These are phyloP conservation scores for Eidolon helvum DNA, from an alignment of 2,113 vertebrate genomes.

Conservation along the genomic window DNA sequence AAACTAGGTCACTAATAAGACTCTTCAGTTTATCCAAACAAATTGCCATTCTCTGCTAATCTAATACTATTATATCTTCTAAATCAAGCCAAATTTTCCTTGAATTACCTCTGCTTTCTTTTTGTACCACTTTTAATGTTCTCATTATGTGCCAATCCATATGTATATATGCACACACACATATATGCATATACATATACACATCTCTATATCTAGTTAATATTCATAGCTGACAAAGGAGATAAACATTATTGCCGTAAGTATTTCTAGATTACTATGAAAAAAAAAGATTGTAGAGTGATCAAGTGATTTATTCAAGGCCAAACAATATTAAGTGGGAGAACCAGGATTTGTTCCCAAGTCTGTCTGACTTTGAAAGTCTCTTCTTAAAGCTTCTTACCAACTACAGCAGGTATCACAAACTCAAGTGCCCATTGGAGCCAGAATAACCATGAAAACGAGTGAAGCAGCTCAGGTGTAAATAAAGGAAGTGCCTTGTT, in stretches of 20 bases:
- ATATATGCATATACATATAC: neutral
- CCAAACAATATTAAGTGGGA: neutral
- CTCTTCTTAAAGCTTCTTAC: neutral
- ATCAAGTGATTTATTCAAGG: neutral
- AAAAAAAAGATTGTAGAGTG: neutral
- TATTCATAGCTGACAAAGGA: neutral
- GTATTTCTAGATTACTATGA: neutral
- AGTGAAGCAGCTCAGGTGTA: neutral
- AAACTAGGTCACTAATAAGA: neutral
- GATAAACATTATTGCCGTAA: neutral
- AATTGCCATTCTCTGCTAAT: neutral
- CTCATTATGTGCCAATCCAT: neutral
- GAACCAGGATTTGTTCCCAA: neutral
- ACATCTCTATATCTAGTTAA: neutral
- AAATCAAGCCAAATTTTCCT: neutral
- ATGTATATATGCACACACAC: neutral
- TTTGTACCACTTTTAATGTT: neutral
- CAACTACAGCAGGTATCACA: too few species aligned
- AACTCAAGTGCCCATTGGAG: neutral
- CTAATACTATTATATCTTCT: conserved; percentile 22
- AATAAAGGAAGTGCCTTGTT: neutral
- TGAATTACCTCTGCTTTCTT: neutral
- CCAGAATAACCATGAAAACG: neutral
- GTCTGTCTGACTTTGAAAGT: neutral
- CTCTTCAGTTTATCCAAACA: neutral